Conservation (phyloP, 2,888 invertebrate genomes). For the Junonia oenone region DNA sequence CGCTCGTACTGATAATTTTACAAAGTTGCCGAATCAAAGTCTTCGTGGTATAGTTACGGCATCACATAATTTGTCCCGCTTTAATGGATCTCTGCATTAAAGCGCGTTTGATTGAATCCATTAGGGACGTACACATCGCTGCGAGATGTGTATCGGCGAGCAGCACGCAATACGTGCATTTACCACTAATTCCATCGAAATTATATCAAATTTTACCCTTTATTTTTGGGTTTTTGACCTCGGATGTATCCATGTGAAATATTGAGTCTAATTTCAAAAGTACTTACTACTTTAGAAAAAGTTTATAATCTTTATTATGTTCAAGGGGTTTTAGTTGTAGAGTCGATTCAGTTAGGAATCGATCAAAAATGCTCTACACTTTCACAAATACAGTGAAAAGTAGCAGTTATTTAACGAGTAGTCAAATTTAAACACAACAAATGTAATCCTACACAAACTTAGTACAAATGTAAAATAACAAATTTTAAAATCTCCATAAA, state of each 20-base stretch:
- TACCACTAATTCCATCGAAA: slow-evolving; percentile 33
- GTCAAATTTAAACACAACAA: background rate
- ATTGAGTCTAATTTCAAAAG: background rate
- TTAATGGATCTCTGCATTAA: slow-evolving; percentile 49
- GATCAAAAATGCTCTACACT: too few species aligned
- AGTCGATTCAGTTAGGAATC: too few species aligned
- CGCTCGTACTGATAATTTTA: background rate
- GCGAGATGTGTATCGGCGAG: slow-evolving; percentile 45
- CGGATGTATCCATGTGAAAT: background rate
- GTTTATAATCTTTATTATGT: background rate
- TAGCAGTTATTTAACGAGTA: too few species aligned
- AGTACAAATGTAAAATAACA: background rate
- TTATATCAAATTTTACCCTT: background rate
- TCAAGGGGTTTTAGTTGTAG: too few species aligned
- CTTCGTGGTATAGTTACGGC: slow-evolving; percentile 21
- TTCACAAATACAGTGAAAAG: too few species aligned
- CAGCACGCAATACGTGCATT: slow-evolving; percentile 55
- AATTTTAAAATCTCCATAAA: background rate
- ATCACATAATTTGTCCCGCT: slow-evolving; percentile 30
- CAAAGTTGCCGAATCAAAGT: slow-evolving; percentile 6
- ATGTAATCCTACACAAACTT: background rate
- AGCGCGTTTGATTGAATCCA: slow-evolving; percentile 58
- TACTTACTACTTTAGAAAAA: background rate
- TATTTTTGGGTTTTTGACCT: background rate
- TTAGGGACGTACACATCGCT: slow-evolving; percentile 51